Evolutionary conservation across 64 coral and sea anemone species (phyloP), one percentile per base, ranked within the genome.

Genomic region (Cladopsammia gracilis): DNA sequence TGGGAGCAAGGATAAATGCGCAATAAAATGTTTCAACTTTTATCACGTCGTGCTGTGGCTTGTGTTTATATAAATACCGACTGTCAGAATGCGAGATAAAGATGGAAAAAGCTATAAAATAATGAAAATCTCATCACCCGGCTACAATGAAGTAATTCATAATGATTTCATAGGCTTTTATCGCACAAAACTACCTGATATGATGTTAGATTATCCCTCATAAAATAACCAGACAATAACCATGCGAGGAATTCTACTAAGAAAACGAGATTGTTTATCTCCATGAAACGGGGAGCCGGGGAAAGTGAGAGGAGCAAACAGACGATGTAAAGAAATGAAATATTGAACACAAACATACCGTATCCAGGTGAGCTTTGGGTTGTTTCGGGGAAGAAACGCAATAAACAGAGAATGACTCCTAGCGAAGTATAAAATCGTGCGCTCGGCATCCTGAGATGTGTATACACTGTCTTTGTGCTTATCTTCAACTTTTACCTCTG

Each of bases 341-440:
- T 50, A 24, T n/a, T 49, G 47, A 67, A 50, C 62, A 43, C 4
- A 49, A 14, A 67, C 80, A 25, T 68, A 84, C 80, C 80, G 20
- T 84, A 84, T 84, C 80, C 80, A 5, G 80, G 80, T 13, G 62
- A 48, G 10, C 61, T 68, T 44, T 67, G 80, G 16, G 44, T 68
- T 52, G 58, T 67, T 19, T 6, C 6, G 20, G 46, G 43, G 13
- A 49, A 16, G 2, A 84, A 10, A 1, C 20, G 7, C 7, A 84
- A 12, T 19, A 67, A 67, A 84, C 62, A 66, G 20, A 84, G 12
- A 67, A 77, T 57, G 8, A 23, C 20, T 13, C 11, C 19, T 50
- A 84, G 8, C 19, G 62, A 34, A 20, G 18, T 15, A 20, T 34
- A 34, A 34, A 23, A 45, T 11, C 13, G 44, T 13, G 42, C 20